phyloP scores from a whole-genome alignment of 1,140 invertebrate species.

The Drosophila triauraria region DNA sequence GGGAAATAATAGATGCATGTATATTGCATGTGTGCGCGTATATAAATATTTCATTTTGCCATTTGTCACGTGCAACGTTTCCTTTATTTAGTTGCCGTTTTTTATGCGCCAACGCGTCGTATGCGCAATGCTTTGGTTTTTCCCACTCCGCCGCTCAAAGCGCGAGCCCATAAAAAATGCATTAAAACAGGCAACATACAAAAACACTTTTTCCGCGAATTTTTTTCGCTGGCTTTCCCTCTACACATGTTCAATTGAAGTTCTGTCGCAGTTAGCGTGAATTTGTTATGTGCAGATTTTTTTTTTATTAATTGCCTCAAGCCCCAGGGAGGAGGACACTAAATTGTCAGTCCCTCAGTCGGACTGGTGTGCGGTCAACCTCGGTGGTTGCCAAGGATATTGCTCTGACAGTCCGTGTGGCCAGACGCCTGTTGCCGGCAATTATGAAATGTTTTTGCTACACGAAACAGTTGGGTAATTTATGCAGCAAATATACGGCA shows the following conservation, averaged over 20 bases:
- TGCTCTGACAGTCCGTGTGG: constrained; percentile 20
- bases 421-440: constrained; percentile 20
- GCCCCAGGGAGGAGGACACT: constrained; percentile 5
- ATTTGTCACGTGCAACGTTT: constrained; percentile 76
- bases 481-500: constrained; percentile 8
- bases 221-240: background rate
- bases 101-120: constrained; percentile 74
- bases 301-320: constrained; percentile 25
- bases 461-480: constrained; percentile 15
- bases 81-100: constrained; percentile 49
- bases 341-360: constrained; percentile 11
- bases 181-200: constrained; percentile 24
- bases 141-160: constrained; percentile 39
- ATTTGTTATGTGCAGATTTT: constrained; percentile 26
- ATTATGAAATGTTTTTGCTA: constrained; percentile 17
- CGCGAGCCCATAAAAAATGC: constrained; percentile 25
- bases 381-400: constrained; percentile 16
- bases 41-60: constrained; percentile 79
- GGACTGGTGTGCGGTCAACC: constrained; percentile 26
- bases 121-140: constrained; percentile 57
- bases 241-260: constrained; percentile 34
- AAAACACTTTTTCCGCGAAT: constrained; percentile 13
- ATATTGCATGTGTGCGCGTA: constrained; percentile 51
- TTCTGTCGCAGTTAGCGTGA: constrained; percentile 8
- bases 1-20: constrained; percentile 50